Base-by-base conservation (phyloP, 2,797 vertebrate genomes). In the Phrynocephalus vlangalii region DNA sequence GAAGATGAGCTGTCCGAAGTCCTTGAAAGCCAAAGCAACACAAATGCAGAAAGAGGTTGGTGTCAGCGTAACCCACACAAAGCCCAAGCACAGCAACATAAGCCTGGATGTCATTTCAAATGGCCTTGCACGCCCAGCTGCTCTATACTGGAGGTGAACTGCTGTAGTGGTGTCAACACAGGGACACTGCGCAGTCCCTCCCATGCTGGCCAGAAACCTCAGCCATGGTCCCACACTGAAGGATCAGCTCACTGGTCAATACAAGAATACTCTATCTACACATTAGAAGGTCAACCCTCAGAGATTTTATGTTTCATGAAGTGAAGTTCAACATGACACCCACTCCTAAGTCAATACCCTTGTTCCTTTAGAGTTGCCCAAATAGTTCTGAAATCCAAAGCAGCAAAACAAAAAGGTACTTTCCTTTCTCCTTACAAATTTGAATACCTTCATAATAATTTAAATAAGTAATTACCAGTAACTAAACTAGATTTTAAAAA, bases 31-130 rank as follows among this genome's bases (percentile, higher is more conserved):
- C 96, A 96, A 91, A 95, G 91, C 0, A 80, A 94, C 44, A 82
- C 94, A 86, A 95, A 96, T 0, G 90, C 77, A 88, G 94, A 52
- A 94, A 96, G 97, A 97, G 98, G 96, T 97, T 86, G 94, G 97
- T 96, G 94, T 93, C 60, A 91, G 87, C 48, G 60, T 91, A 89
- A 90, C 60, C 85, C n/a, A 9, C 0, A 0, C 77, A 76, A 90
- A 94, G 94, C 86, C 38, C 90, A 89, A 73, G 82, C 83, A 82
- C 24, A 60, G 86, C 85, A 77, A 87, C 89, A 81, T 89, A 90
- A 93, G 91, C 73, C 91, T 76, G 82, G 92, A 91, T 93, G 83
- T 86, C 79, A 86, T 93, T 92, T 92, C 89, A 71, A 56, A 81
- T 50, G 92, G 82, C 92, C 85, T 90, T 92, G 92, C 84, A 78